Evolutionary conservation across 1,140 invertebrate genomes (phyloP).

Genomic region (Caenorhabditis latens): DNA sequence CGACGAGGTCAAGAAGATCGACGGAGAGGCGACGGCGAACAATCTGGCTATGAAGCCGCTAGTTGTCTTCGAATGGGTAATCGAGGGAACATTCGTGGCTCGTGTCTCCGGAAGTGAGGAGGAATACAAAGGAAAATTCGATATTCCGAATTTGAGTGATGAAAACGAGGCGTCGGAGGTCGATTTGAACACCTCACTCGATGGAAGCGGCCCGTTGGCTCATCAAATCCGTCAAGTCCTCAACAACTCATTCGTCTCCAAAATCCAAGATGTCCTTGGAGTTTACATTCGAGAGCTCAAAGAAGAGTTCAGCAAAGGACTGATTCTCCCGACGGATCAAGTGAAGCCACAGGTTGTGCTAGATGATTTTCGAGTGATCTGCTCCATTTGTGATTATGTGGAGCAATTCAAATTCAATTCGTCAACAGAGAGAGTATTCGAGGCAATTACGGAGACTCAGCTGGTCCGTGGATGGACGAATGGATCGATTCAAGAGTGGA

Average conservation of each 20-base stretch:
- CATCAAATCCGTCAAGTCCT: conserved; percentile 88
- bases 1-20: conserved; percentile 87
- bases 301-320: conserved; percentile 82
- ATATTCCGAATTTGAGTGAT: conserved; percentile 96
- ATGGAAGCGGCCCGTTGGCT: conserved; percentile 85
- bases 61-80: conserved; percentile 98
- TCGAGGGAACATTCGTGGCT: conserved; percentile 90
- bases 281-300: conserved; percentile 89
- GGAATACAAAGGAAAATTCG: conserved; percentile 82
- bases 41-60: no score
- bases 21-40: conserved; percentile 95
- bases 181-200: conserved; percentile 87
- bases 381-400: no score
- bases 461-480: conserved; percentile 86
- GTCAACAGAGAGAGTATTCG: conserved; percentile 71
- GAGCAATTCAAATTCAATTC: no score
- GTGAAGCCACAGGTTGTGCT: conserved; percentile 69
- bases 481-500: conserved; percentile 79
- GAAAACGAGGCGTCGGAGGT: conserved; percentile 95
- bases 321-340: conserved; percentile 78
- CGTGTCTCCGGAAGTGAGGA: conserved; percentile 79
- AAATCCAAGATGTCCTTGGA: conserved; percentile 82
- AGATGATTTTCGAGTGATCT: no score
- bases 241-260: conserved; percentile 80
- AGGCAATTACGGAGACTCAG: conserved; percentile 78